Conservation (phyloP, 2,113 vertebrate genomes). For the Eolophus roseicapilla region DNA sequence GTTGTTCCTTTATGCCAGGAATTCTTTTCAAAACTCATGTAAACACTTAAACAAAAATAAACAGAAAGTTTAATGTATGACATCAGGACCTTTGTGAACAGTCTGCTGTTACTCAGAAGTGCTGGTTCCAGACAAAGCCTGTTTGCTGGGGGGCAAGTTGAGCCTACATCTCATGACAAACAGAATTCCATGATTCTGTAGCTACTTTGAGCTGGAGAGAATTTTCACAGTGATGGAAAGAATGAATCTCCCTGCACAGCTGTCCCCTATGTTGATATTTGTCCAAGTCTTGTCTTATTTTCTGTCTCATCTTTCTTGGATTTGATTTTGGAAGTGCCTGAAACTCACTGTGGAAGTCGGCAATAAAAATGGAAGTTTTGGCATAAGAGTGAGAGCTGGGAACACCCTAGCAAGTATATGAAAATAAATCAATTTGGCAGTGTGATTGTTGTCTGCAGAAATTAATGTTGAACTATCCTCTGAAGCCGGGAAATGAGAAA, state of each 20-base stretch:
- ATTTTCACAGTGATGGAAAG: not conserved
- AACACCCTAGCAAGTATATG: not conserved
- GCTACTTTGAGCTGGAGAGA: not conserved
- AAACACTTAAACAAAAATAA: not conserved
- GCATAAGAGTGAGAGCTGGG: not conserved
- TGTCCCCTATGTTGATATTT: not conserved
- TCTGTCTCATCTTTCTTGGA: not conserved
- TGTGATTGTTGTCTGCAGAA: not conserved
- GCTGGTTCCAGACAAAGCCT: not conserved
- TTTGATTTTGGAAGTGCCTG: not conserved
- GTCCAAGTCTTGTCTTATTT: not conserved
- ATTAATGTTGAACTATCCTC: not conserved
- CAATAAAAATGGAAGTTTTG: not conserved
- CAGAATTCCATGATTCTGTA: not conserved
- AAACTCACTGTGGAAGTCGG: not conserved
- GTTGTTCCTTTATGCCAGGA: not conserved
- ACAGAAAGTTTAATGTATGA: not conserved
- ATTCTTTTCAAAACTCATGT: not conserved
- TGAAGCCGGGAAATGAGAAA: not conserved
- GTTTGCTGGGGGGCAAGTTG: not conserved
- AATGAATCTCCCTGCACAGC: not conserved
- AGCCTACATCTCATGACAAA: not conserved
- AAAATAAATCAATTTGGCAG: not conserved
- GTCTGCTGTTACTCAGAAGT: not conserved
- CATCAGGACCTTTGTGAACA: not conserved